These are phyloP conservation scores for Palythoa caribaeorum DNA, from an alignment of 92 coral and sea anemone genomes.

Conservation along the genomic window DNA sequence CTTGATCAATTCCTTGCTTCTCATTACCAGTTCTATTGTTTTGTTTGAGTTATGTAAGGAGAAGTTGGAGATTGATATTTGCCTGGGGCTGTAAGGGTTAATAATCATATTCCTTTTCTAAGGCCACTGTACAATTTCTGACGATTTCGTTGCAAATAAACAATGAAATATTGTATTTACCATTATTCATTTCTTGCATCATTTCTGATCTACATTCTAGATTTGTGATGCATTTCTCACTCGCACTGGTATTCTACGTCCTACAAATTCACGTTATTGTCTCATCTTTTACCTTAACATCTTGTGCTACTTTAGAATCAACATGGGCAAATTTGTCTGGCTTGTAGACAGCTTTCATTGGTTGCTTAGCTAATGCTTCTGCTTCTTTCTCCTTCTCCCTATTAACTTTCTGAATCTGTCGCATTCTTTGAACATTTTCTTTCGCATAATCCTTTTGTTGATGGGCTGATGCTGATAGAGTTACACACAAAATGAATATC, in stretches of 20 bases:
- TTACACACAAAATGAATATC: neutral
- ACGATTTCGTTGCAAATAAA: no score
- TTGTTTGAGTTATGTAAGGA: no score
- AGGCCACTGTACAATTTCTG: no score
- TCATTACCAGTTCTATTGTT: no score
- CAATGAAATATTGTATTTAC: no score
- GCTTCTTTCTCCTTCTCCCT: slow-evolving; percentile 86
- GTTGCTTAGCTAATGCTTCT: slow-evolving; percentile 63
- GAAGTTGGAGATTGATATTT: no score
- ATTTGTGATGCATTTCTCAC: no score
- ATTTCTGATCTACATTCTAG: no score
- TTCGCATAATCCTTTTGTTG: slow-evolving; percentile 85
- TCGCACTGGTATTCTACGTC: neutral
- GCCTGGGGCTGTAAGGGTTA: no score
- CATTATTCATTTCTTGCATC: no score
- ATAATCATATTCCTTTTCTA: no score
- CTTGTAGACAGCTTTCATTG: slow-evolving; percentile 89
- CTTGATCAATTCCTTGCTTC: no score
- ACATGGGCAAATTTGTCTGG: slow-evolving; percentile 97
- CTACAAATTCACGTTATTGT: neutral
- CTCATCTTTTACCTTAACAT: slow-evolving; percentile 73
- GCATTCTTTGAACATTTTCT: slow-evolving; percentile 91
- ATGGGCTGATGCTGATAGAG: slow-evolving; percentile 71
- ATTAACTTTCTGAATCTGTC: slow-evolving; percentile 85
- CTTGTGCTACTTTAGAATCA: slow-evolving; percentile 92